Percentiles rank a stretch among this genome's conserved stretches.
phyloP scores from a whole-genome alignment of 2,113 vertebrate species.

The Stomatorhinus ivindoensis region DNA sequence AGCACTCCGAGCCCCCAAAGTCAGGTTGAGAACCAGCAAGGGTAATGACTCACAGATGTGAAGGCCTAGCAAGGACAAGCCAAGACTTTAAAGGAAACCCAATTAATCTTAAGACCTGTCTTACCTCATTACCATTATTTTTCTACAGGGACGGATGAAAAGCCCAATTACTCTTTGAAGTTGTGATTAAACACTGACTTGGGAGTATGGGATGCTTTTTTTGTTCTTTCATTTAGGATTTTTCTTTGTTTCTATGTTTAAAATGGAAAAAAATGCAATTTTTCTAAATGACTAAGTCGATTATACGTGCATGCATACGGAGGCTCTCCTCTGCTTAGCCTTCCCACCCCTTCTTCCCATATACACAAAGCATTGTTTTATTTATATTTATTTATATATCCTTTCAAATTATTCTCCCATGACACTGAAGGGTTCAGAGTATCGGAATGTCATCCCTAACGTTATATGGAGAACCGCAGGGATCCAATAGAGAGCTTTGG shows the following conservation, averaged over 20 bases:
- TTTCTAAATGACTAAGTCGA: conserved; percentile 10
- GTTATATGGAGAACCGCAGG: not conserved
- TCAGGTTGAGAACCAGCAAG: conserved; percentile 30
- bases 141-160: conserved; percentile 56
- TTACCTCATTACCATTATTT: conserved; percentile 47
- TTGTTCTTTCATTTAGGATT: conserved; percentile 34
- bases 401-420: not conserved
- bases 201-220: conserved; percentile 35
- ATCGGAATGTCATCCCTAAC: not conserved
- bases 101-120: conserved; percentile 55
- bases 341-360: not conserved
- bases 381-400: conserved; percentile 5
- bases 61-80: conserved; percentile 50
- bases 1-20: conserved; percentile 22
- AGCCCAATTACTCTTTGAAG: conserved; percentile 60
- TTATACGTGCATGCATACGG: not conserved
- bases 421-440: not conserved
- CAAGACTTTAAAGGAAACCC: conserved; percentile 49
- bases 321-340: conserved; percentile 7
- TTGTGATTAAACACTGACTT: conserved; percentile 52
- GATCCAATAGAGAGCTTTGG: not conserved
- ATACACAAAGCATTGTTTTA: not conserved
- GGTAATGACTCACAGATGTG: conserved; percentile 54
- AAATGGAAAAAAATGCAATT: conserved; percentile 28
- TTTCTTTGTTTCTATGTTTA: conserved; percentile 23